Conservation (phyloP, 2,797 vertebrate species). For the Carcharodon carcharias region DNA sequence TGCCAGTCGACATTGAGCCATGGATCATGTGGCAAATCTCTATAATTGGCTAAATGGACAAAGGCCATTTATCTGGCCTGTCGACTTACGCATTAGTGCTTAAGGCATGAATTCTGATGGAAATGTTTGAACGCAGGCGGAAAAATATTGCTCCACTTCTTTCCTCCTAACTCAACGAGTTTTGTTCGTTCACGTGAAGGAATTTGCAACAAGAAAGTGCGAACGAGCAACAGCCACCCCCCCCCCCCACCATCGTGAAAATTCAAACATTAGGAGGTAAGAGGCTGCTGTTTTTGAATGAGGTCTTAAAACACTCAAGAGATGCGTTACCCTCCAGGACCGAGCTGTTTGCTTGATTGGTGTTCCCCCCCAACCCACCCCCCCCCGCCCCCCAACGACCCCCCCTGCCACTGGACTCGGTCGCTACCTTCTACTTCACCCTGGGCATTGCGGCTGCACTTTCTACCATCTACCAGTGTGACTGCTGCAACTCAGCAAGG, state of each 20-base stretch:
- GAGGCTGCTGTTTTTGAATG: not conserved
- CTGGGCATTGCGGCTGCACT: no score
- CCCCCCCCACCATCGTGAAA: not conserved
- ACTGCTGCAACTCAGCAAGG: not conserved
- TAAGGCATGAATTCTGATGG: not conserved
- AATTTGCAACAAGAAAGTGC: not conserved
- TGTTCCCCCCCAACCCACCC: not conserved
- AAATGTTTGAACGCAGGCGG: not conserved
- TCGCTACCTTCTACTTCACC: not conserved
- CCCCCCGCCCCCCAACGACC: no score
- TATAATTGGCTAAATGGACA: not conserved
- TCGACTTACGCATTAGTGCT: not conserved
- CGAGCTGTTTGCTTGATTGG: not conserved
- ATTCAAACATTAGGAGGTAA: not conserved
- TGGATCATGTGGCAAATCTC: not conserved
- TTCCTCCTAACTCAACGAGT: not conserved
- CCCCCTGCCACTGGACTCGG: not conserved
- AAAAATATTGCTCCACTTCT: not conserved
- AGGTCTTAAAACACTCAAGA: not conserved
- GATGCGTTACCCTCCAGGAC: not conserved
- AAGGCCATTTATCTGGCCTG: not conserved
- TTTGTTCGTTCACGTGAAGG: not conserved
- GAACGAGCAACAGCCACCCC: not conserved
- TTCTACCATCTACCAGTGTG: not conserved
- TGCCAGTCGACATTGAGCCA: not conserved